Base-by-base conservation (phyloP, 2,797 vertebrate genomes). In the Sebastes jordani region DNA sequence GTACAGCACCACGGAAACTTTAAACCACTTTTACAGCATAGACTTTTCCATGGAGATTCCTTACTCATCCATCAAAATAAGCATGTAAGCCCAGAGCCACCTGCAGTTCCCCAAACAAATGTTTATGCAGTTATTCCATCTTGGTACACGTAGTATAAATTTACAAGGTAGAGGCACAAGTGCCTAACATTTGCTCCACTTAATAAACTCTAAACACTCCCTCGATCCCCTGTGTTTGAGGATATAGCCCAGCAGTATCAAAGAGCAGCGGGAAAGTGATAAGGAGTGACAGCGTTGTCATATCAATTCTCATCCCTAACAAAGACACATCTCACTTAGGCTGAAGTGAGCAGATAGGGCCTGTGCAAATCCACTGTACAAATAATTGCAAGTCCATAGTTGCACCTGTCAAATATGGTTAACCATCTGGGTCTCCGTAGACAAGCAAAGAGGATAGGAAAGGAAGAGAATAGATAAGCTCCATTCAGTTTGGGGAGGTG, bases 371-470 rank as follows among this genome's bases (percentile, higher is more conserved):
- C 78, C 69, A 87, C 79, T 86, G 82, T 90, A 91, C 90, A 91
- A 90, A 92, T 91, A 91, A 94, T 89, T 91, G 93, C 82, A 27
- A 74, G 85, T 74, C 83, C 82, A 79, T 86, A 90, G 89, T 82
- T 81, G 83, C 90, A 93, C 89, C 91, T 93, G 93, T 92, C 93
- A 93, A 91, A 91, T 89, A 87, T 27, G 56, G 92, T 94, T 91
- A 94, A 90, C 76, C 54, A 86, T 84, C 76, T 78, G 58, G 73
- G 54, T 87, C 89, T 79, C 75, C 30, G 42, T 36, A 69, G 74
- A 85, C 64, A 79, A 68, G 82, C 72, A 70, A 84, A 80, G 49
- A 68, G 71, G 62, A 49, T 49, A 49, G 46, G 46, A 49, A 49
- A 49, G 46, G 60, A 65, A 79, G 71, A 72, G 71, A 78, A 86